Evolutionary conservation across 2,797 vertebrate species (phyloP).

Genomic region (Erethizon dorsatum): DNA sequence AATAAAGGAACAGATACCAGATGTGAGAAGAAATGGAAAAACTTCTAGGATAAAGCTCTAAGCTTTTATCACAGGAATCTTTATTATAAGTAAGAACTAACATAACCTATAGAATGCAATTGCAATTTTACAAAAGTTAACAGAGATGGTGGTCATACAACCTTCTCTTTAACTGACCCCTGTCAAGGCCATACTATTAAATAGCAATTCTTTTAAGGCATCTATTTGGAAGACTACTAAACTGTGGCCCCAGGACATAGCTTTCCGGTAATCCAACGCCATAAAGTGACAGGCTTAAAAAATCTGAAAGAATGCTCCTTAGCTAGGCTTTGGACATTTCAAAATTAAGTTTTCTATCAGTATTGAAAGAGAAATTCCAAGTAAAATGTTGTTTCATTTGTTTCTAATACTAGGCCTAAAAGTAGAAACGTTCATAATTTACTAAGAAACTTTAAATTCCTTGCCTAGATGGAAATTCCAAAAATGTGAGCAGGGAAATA

Average conservation of each 20-base stretch:
- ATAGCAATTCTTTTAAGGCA: constrained; percentile 50
- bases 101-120: constrained; percentile 42
- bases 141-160: constrained; percentile 42
- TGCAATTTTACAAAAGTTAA: constrained; percentile 66
- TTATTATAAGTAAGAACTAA: constrained; percentile 62
- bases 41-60: constrained; percentile 64
- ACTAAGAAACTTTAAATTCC: constrained; percentile 41
- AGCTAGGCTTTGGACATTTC: background rate
- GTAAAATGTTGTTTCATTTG: constrained; percentile 30
- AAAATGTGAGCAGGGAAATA: background rate
- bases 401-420: constrained; percentile 32
- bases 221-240: constrained; percentile 22
- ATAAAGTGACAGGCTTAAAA: constrained; percentile 67
- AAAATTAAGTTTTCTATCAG: constrained; percentile 65
- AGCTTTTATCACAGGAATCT: constrained; percentile 61
- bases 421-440: constrained; percentile 8
- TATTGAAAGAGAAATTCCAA: constrained; percentile 14
- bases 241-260: constrained; percentile 26
- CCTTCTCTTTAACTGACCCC: constrained; percentile 50
- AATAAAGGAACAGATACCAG: constrained; percentile 24
- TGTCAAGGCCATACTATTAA: constrained; percentile 36
- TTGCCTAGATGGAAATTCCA: background rate
- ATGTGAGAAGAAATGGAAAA: constrained; percentile 49
- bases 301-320: constrained; percentile 18
- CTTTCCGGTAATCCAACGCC: constrained; percentile 58